Base-by-base conservation (phyloP, 2,888 invertebrate species). In the Campaea margaritaria region DNA sequence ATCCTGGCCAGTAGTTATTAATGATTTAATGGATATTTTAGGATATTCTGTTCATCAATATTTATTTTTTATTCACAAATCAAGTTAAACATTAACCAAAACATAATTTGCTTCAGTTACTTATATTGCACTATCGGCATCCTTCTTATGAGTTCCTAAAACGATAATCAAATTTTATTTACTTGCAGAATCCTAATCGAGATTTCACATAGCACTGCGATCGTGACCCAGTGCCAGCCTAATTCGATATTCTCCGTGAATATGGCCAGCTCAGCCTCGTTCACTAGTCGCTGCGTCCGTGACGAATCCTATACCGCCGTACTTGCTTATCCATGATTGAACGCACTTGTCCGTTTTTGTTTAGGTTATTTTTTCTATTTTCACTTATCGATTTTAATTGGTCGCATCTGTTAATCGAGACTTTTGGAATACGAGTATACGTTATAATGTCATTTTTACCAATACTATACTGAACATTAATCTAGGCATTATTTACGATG, bases 221-320 rank as follows among this genome's bases (percentile, higher is more conserved):
- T 71, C 55, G 58, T 68, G 73, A 70, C 74, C 71, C 58, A 68
- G 63, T 69, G 58, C 58, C 57, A 64, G 64, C 56, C 65, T 62
- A 63, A 70, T 69, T 63, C 49, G 31, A 70, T 70, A 73, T 73
- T 70, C 58, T 62, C 65, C 58, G 64, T 68, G 65, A 70, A 68
- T 61, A 65, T 69, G 62, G 66, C 69, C 63, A 59, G 54, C 70
- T 62, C 65, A 73, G 72, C 68, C 69, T 68, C 71, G 62, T 74
- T 76, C 68, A 56, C 64, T 56, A 51, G 58, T 52, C n/a, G 55
- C 64, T 67, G 70, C 66, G 70, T 74, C 74, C 76, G 73, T 69
- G 56, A 68, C 74, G 66, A 76, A 80, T 78, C 65, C 54, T 69
- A 68, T 66, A 69, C 65, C 75, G 70, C 76, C 71, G 67, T 28